phyloP scores from a whole-genome alignment of 2,888 invertebrate species.

The Desoria tigrina region DNA sequence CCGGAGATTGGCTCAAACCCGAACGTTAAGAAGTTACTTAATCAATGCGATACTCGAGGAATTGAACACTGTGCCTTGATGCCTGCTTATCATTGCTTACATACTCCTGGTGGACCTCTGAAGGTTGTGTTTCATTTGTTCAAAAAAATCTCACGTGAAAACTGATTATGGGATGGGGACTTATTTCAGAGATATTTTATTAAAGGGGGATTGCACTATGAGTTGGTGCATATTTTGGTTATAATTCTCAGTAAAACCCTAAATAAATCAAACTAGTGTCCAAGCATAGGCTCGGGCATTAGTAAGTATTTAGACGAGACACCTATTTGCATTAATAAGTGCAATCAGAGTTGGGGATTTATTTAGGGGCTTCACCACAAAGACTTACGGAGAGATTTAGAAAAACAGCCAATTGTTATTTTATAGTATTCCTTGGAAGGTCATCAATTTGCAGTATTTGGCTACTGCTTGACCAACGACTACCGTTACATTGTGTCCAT shows the following conservation, averaged over 20 bases:
- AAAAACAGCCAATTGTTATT: too few relatives aligned
- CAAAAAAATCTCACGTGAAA: neutral
- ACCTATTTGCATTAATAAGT: neutral
- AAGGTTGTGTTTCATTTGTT: conserved; percentile 65
- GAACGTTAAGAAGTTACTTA: conserved; percentile 80
- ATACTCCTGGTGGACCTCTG: conserved; percentile 97
- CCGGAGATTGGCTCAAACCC: conserved; percentile 83
- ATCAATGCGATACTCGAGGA: conserved; percentile 88
- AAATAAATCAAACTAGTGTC: too few relatives aligned
- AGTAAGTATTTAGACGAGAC: too few relatives aligned
- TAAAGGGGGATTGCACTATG: too few relatives aligned
- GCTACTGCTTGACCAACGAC: conserved; percentile 84
- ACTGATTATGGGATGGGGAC: too few relatives aligned
- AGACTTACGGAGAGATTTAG: too few relatives aligned
- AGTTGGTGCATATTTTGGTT: too few relatives aligned
- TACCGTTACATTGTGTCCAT: conserved; percentile 91
- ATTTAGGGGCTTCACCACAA: too few relatives aligned
- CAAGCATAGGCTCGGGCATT: too few relatives aligned
- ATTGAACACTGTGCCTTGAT: conserved; percentile 84
- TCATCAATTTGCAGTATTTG: conserved; percentile 96
- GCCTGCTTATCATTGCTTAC: conserved; percentile 92
- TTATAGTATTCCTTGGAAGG: conserved; percentile 96
- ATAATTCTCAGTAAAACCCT: too few relatives aligned
- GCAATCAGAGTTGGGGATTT: too few relatives aligned
- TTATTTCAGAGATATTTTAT: too few relatives aligned